Conservation (phyloP, 2,113 vertebrate species). For the Leuciscus idus region DNA sequence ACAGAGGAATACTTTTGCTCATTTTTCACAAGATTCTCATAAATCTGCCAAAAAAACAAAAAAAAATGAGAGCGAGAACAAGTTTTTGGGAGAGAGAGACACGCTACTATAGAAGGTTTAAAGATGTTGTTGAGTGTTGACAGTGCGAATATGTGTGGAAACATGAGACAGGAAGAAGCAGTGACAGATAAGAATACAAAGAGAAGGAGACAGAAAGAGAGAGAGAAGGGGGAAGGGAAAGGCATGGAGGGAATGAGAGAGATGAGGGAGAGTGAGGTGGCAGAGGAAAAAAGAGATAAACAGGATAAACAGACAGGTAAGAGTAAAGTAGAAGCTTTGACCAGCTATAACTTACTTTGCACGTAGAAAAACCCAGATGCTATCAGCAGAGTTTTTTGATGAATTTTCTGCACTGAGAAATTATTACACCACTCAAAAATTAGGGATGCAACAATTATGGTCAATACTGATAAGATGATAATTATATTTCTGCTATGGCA, state of each 20-base stretch:
- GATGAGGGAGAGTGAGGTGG: neutral
- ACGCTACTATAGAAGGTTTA: constrained; percentile 1
- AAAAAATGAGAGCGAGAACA: neutral
- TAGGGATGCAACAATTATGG: neutral
- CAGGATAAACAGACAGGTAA: constrained; percentile 1
- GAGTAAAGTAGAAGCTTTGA: constrained; percentile 11
- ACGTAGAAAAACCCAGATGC: neutral
- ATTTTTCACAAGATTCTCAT: constrained; percentile 22
- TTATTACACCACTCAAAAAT: neutral
- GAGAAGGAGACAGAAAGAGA: constrained; percentile 17
- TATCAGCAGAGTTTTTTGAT: neutral
- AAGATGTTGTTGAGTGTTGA: constrained; percentile 49
- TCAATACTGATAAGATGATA: neutral
- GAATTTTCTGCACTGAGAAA: neutral
- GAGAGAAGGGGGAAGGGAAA: constrained; percentile 19
- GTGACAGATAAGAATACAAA: constrained; percentile 54
- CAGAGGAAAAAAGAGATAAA: constrained; percentile 15
- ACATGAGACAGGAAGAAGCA: constrained; percentile 44
- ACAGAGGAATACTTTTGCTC: constrained; percentile 7
- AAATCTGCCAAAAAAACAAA: constrained; percentile 16
- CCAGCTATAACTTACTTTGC: neutral
- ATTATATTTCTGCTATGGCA: neutral
- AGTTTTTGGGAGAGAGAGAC: constrained; percentile 11
- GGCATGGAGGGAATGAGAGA: neutral
- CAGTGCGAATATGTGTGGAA: constrained; percentile 46